Base-by-base conservation (phyloP, 92 coral and sea anemone species). In the Pocillopora meandrina region DNA sequence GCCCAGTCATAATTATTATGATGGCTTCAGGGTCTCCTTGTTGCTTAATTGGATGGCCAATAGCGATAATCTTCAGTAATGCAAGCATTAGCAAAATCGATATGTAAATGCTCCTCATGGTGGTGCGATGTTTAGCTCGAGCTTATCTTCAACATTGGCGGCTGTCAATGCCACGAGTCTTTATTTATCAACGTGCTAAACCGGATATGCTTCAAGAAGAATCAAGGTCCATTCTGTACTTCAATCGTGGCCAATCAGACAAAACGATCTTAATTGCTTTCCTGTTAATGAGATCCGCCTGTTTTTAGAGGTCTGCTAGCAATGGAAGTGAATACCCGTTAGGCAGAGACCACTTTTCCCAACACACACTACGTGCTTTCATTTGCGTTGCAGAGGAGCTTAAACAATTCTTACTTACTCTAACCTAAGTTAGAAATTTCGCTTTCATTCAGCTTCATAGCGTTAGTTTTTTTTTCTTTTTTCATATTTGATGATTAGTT, bases 11-110 rank as follows among this genome's bases (percentile, higher is more conserved):
- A 5, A 81, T 61, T 16, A 81, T 71, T 13, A 81, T 58, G 60
- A 81, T 71, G 26, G 35, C 61, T 59, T 58, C 70, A 13, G 69
- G 77, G 34, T 81, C 85, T 35, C 85, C 85, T 60, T 70, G 74
- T 33, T 81, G 74, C 34, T 81, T 77, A 58, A 81, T 71, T 56
- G 59, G 85, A 61, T 81, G 85, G 15, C 77, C 85, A 58, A 71
- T 70, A 21, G 75, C 69, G 77, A 81, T 71, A 71, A 81, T 81
- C 58, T 68, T 77, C 77, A 81, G 74, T 57, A 81, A 59, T 65
- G 70, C 77, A n/a, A 70, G 85, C 68, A 81, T 35, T 15, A 81
- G 77, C 5, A 81, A 68, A 81, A 81, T 70, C 60, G 85, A 81
- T n/a, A 61, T 65, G 8, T 42, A 42, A 17, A 81, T 42, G 57